Conservation (phyloP, 2,797 vertebrate species). For the Alauda arvensis region DNA sequence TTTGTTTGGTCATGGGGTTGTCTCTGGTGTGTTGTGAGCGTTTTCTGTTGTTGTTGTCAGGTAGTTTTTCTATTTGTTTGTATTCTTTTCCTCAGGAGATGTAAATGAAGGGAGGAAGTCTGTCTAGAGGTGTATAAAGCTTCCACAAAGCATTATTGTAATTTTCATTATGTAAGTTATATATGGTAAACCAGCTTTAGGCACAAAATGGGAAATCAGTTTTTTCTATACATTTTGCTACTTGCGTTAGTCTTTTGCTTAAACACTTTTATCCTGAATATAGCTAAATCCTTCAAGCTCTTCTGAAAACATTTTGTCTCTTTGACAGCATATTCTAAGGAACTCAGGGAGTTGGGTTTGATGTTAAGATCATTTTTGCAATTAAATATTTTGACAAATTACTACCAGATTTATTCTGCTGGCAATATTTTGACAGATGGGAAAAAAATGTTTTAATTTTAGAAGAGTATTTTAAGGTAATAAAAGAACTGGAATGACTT, state of each 20-base stretch:
- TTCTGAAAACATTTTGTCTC: conserved; percentile 40
- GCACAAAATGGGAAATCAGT: not conserved
- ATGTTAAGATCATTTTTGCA: conserved; percentile 63
- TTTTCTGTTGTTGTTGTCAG: not conserved
- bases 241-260: conserved; percentile 14
- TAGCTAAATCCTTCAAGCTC: conserved; percentile 32
- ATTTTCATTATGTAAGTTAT: not conserved
- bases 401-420: conserved; percentile 69
- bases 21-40: not conserved
- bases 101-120: not conserved
- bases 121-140: not conserved
- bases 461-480: conserved; percentile 65
- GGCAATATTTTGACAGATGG: conserved; percentile 75
- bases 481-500: conserved; percentile 44
- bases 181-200: not conserved
- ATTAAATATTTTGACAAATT: conserved; percentile 78
- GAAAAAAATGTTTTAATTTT: conserved; percentile 64
- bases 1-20: not conserved
- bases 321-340: conserved; percentile 60
- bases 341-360: conserved; percentile 60
- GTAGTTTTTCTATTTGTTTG: not conserved
- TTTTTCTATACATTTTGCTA: not conserved
- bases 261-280: conserved; percentile 6
- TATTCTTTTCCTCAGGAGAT: not conserved
- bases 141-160: not conserved